Evolutionary conservation across 2,113 vertebrate species (phyloP).

Genomic region (Pomatorhinus ruficollis): DNA sequence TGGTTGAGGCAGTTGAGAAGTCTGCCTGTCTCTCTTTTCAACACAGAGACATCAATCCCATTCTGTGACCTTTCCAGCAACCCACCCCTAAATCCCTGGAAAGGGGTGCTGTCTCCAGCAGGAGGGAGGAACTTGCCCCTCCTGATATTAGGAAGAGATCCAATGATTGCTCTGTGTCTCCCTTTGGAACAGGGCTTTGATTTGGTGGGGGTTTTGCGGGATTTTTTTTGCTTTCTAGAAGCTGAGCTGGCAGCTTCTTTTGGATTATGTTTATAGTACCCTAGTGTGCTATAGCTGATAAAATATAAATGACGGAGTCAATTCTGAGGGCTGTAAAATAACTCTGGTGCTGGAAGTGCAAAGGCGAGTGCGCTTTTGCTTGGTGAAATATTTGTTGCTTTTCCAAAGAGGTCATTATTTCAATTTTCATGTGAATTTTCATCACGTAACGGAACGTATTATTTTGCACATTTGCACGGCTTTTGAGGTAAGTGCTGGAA

Average conservation of each 20-base stretch:
- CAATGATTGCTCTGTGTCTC: neutral
- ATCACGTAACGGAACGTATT: slow-evolving; percentile 9
- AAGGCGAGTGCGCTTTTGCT: neutral
- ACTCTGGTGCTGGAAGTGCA: slow-evolving; percentile 28
- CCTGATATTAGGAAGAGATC: neutral
- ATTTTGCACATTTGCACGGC: slow-evolving; percentile 23
- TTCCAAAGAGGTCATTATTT: slow-evolving; percentile 50
- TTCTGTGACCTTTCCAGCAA: neutral
- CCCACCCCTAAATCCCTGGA: neutral
- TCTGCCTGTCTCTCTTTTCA: neutral
- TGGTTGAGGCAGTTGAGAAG: neutral
- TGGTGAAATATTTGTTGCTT: slow-evolving; percentile 45
- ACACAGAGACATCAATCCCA: neutral
- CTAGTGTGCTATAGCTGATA: slow-evolving; percentile 48
- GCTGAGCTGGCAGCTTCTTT: slow-evolving; percentile 55
- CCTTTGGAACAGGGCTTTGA: neutral
- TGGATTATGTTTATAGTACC: slow-evolving; percentile 59
- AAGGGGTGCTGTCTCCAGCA: neutral
- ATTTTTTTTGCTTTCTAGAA: slow-evolving; percentile 12
- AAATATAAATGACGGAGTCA: slow-evolving; percentile 49
- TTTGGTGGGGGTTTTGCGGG: neutral
- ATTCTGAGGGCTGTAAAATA: slow-evolving; percentile 52
- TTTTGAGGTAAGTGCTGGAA: slow-evolving; percentile 47
- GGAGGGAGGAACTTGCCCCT: neutral
- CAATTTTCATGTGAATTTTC: slow-evolving; percentile 57